Conservation (phyloP, 2,888 invertebrate genomes). For the Platycnemis pennipes region DNA sequence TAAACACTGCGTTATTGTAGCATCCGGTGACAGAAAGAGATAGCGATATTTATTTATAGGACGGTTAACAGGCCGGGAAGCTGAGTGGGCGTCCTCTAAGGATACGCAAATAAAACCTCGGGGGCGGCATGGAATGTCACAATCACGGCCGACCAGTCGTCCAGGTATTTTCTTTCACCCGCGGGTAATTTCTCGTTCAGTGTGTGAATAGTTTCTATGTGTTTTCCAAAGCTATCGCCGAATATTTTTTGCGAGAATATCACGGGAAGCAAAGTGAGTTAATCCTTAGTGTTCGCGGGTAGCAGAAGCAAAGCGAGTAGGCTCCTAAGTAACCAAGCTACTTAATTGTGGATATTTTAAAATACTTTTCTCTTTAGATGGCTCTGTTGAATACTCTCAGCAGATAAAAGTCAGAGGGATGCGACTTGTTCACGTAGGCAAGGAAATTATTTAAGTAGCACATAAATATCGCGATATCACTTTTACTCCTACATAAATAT, state of each 20-base stretch:
- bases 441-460: too few species aligned
- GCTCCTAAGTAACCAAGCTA: too few species aligned
- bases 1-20: slow-evolving; percentile 16
- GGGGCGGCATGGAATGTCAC: neutral
- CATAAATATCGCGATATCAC: too few species aligned
- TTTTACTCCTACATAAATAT: too few species aligned
- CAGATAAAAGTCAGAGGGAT: too few species aligned
- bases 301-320: too few species aligned
- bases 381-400: too few species aligned
- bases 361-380: too few species aligned
- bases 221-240: neutral
- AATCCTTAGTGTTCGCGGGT: too few species aligned
- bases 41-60: slow-evolving; percentile 58
- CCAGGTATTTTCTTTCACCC: neutral
- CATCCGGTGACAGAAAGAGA: slow-evolving; percentile 26
- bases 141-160: neutral
- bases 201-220: neutral
- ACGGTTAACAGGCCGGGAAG: slow-evolving; percentile 34
- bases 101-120: slow-evolving; percentile 33
- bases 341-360: too few species aligned
- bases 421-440: too few species aligned
- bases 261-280: neutral
- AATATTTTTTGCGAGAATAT: neutral
- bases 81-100: slow-evolving; percentile 38
- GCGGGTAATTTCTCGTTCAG: neutral